Evolutionary conservation across 2,113 vertebrate genomes (phyloP), one percentile per base, ranked within the genome.

Genomic region (Calidris pugnax): DNA sequence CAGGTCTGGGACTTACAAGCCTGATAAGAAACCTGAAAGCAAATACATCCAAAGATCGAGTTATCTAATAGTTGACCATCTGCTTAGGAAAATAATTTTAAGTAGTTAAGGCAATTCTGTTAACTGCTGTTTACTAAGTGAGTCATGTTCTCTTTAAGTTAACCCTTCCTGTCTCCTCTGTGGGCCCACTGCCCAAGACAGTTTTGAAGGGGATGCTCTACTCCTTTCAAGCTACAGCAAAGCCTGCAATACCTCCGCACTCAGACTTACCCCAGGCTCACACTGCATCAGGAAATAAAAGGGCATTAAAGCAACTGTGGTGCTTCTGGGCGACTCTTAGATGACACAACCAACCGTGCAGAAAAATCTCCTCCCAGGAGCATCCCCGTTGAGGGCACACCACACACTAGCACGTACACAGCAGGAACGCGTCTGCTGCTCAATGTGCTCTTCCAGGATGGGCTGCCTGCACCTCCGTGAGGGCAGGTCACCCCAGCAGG

Each of bases 31-130:
- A 83, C 59, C 28, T 67, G 71, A 80, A 94, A 94, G 95, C 87
- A 97, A 95, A 95, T 37, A 87, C n/a, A 82, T 83, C 67, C 77
- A 51, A 85, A 83, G 91, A 91, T 74, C 0, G 4, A 90, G 85
- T 94, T 97, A 95, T 95, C 91, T 92, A 91, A 95, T 35, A 91
- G 91, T 14, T 85, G 91, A 86, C 96, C 95, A 96, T 96, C 95
- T 97, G 93, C 91, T 97, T 79, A 35, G 84, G 63, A 92, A 92
- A 96, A 92, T 85, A 48, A 96, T 95, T 97, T 95, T 69, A 91
- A 89, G 89, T 72, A 97, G 84, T 87, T 91, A 91, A 5, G 4
- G 87, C 89, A 94, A 89, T 95, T 95, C 90, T 84, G 85, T 91
- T 90, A 85, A 76, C 86, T 87, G 48, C 68, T 95, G 71, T 96